Evolutionary conservation across 2,888 invertebrate species (phyloP).

Genomic region (Aleiodes alternator): DNA sequence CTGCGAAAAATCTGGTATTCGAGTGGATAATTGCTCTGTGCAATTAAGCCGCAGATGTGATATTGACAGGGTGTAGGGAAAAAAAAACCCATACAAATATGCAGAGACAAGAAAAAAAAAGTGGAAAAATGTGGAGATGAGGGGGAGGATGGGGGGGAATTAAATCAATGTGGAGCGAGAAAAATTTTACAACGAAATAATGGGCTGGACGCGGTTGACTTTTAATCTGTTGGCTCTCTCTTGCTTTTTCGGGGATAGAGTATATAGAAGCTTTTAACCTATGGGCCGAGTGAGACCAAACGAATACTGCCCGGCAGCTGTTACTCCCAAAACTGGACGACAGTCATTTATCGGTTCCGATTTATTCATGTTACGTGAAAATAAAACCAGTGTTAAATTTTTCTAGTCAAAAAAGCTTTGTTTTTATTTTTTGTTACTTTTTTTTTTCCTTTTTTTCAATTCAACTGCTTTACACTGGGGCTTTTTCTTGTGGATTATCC

Average conservation of each 20-base stretch:
- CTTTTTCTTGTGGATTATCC: slow-evolving; percentile 41
- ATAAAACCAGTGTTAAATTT: slow-evolving; percentile 47
- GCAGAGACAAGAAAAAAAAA: neutral
- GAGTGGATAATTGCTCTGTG: slow-evolving; percentile 30
- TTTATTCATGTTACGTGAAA: slow-evolving; percentile 47
- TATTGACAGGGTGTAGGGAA: neutral
- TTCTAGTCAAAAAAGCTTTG: slow-evolving; percentile 32
- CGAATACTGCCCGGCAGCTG: slow-evolving; percentile 45
- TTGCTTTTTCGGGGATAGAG: slow-evolving; percentile 26
- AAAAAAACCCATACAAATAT: neutral
- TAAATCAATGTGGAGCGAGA: slow-evolving; percentile 15
- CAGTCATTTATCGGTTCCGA: slow-evolving; percentile 53
- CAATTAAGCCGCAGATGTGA: slow-evolving; percentile 2
- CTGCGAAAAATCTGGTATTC: slow-evolving; percentile 6
- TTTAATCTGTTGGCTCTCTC: slow-evolving; percentile 55
- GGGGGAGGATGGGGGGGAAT: neutral
- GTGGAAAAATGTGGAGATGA: neutral
- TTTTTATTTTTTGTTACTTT: neutral
- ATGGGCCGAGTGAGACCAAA: slow-evolving; percentile 44
- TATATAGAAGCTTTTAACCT: slow-evolving; percentile 48
- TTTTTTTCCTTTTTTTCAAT: slow-evolving; percentile 9
- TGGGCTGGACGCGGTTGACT: slow-evolving; percentile 47
- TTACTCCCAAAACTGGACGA: slow-evolving; percentile 39
- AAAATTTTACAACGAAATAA: slow-evolving; percentile 7
- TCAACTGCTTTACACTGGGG: slow-evolving; percentile 8